Base-by-base conservation (phyloP, 2,888 invertebrate species). In the Maniola hyperantus region DNA sequence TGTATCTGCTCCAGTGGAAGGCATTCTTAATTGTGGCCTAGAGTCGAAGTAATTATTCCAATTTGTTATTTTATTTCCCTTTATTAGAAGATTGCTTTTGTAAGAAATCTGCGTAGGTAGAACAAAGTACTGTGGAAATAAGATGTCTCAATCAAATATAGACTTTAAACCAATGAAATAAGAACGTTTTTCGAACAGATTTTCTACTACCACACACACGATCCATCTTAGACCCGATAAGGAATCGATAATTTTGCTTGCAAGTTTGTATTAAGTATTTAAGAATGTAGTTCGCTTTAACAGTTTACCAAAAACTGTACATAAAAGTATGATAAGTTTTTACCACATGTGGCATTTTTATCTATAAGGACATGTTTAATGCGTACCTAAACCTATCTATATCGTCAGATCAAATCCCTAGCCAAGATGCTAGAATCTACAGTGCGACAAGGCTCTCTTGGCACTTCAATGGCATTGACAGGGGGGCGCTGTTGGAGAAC, bases 291-390 rank as follows among this genome's bases (percentile, higher is more conserved):
- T 67, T 67, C 50, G 48, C 48, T 69, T 62, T 67, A 69, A 58
- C 64, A 66, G 44, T 67, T 67, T 69, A 69, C 67, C 69, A 69
- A 67, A 69, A 69, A 57, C 67, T 69, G 69, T 69, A 69, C 61
- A 69, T 69, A 69, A 64, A 60, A 57, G 60, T 68, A 68, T 57
- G 63, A 44, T 63, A 65, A 54, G 55, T 34, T 59, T 60, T 64
- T 51, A 68, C 63, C 36, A 51, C 42, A 68, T 39, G 64, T 71
- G 68, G 70, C 70, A 71, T 71, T 71, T 71, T 64, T 64, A 68
- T 58, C 62, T 61, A 53, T 67, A 69, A 64, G 69, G 36, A 58
- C 20, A 48, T 57, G 39, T 57, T 53, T 33, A 55, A 46, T 15
- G 20, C 39, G 53, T 33, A 7, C 2, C n/a, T n/a, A n/a, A n/a